Percentiles rank a stretch among this genome's conserved stretches.
Evolutionary conservation across 2,888 invertebrate genomes (phyloP).

Genomic region (Orthosia gracilis): DNA sequence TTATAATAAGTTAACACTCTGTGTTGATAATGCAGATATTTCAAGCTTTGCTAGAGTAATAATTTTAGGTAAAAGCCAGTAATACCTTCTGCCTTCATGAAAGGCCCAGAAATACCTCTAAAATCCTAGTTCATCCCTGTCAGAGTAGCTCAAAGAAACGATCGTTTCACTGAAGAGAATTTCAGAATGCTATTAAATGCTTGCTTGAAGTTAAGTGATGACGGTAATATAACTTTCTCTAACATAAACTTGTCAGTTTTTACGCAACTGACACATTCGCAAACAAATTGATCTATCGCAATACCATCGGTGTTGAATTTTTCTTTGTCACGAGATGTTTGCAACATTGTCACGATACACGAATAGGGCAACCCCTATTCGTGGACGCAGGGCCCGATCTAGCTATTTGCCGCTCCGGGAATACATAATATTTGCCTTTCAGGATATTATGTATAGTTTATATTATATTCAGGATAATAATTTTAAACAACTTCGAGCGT

Average conservation of each 20-base stretch:
- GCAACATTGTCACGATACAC: constrained; percentile 16
- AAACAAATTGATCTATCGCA: constrained; percentile 48
- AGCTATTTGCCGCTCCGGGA: no score
- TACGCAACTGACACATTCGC: constrained; percentile 42
- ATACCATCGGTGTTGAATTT: constrained; percentile 42
- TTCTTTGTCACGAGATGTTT: constrained; percentile 40
- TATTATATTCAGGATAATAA: no score
- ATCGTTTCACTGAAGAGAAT: constrained; percentile 31
- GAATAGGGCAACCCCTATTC: background rate
- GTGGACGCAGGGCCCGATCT: no score
- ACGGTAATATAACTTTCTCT: constrained; percentile 49
- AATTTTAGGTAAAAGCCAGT: constrained; percentile 21
- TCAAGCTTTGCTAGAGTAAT: background rate
- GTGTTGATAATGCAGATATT: constrained; percentile 2
- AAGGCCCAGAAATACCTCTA: constrained; percentile 15
- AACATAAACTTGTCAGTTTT: constrained; percentile 54
- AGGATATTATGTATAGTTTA: no score
- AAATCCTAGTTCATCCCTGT: constrained; percentile 41
- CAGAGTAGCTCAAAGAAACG: constrained; percentile 25
- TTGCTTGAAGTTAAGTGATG: constrained; percentile 21
- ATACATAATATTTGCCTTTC: no score
- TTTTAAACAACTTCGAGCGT: no score
- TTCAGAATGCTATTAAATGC: constrained; percentile 32
- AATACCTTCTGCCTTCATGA: constrained; percentile 12
- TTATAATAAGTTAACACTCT: background rate